Base-by-base conservation (phyloP, 2,888 invertebrate genomes). In the Anagyrus pseudococci region DNA sequence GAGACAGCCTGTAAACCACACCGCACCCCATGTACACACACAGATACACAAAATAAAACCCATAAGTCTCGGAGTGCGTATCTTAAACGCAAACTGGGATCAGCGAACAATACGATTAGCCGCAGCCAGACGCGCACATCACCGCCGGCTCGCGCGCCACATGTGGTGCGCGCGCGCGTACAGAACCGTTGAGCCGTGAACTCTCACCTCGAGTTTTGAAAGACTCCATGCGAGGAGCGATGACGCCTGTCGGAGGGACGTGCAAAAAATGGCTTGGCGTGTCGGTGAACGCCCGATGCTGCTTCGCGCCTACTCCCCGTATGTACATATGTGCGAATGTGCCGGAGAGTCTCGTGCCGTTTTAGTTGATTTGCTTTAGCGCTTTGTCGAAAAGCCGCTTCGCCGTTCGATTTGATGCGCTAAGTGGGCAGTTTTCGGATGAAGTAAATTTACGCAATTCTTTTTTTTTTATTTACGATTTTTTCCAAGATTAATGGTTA, bases 181-280 rank as follows among this genome's bases (percentile, higher is more conserved):
- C 57, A 41, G 59, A 52, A 60, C 56, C 61, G 58, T 54, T 55
- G 41, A 62, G 55, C 58, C 55, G 62, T 58, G 65, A 66, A 66
- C 62, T 66, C 65, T 66, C 65, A 62, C 65, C 58, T 62, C 55
- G 37, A 58, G 62, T 62, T 66, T 62, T 55, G 62, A 66, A 56
- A 58, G 58, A 62, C 58, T 50, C 55, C 60, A 54, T 61, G 48
- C 40, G 43, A 37, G 33, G 33, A 37, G 33, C 33, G 33, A 37
- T 4, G 33, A n/a, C n/a, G n/a, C n/a, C n/a, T n/a, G n/a, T n/a
- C n/a, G n/a, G n/a, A n/a, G n/a, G n/a, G 13, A 13, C 33, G 33
- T 37, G 33, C 33, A 15, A 22, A 17, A 44, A 33, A 13, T 13
- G 40, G 25, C 47, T 25, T n/a, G 8, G 22, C 22, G 25, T 19